phyloP scores from a whole-genome alignment of 2,888 invertebrate species.

The Lumbricus terrestris region DNA sequence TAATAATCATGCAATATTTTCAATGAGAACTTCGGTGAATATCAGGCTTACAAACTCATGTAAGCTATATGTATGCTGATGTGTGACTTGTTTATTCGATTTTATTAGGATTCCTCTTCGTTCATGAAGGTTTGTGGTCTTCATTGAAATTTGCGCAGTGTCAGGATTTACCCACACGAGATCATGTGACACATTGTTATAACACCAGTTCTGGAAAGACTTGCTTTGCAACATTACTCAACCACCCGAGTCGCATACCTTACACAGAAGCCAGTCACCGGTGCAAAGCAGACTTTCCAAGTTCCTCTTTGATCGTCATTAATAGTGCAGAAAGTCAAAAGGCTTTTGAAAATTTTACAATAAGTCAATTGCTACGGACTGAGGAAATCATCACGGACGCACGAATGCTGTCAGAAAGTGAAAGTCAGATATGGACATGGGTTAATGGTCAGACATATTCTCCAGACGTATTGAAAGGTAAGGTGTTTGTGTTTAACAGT shows the following conservation, averaged over 20 bases:
- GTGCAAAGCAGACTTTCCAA: neutral
- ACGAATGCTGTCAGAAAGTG: neutral
- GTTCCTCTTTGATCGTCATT: neutral
- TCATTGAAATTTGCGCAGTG: too few relatives aligned
- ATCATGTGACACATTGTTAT: neutral
- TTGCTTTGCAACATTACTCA: neutral
- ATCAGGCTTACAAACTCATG: neutral
- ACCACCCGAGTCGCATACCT: neutral
- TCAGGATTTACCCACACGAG: neutral
- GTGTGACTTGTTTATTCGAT: neutral
- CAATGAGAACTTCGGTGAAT: neutral
- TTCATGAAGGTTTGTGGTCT: too few relatives aligned
- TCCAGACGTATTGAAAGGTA: neutral
- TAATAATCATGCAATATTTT: neutral
- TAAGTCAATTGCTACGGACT: neutral
- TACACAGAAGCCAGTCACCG: neutral
- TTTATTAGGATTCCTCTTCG: neutral
- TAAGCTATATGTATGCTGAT: neutral
- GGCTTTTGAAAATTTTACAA: neutral
- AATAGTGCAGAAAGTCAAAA: neutral
- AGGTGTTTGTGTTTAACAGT: neutral
- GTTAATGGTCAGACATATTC: neutral
- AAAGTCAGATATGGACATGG: neutral
- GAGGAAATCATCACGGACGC: neutral
- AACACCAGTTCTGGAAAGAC: neutral